These are phyloP conservation scores for Sanderia malayensis DNA, from an alignment of 30 jellyfish, hydroid and myxozoan genomes.

Conservation along the genomic window DNA sequence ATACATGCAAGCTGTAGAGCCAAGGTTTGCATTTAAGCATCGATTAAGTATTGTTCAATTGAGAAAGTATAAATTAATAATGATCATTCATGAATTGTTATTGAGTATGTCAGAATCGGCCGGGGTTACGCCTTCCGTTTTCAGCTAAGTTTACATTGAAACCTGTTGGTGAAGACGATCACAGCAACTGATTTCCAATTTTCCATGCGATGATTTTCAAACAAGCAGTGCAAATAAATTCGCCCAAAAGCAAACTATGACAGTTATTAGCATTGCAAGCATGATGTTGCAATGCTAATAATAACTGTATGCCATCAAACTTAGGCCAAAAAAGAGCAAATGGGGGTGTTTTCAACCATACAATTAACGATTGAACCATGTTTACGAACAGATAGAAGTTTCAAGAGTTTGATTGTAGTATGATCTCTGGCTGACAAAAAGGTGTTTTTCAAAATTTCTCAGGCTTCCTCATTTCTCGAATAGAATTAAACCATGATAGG, in stretches of 20 bases:
- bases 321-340: too few species aligned
- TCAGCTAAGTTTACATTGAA: neutral
- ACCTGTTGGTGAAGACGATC: neutral
- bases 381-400: too few species aligned
- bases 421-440: too few species aligned
- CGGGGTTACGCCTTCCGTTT: neutral
- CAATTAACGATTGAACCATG: too few species aligned
- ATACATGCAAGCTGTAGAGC: neutral
- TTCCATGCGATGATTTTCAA: neutral
- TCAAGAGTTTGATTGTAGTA: too few species aligned
- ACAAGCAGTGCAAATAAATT: conserved; percentile 3
- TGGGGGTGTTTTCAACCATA: too few species aligned
- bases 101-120: neutral
- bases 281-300: neutral
- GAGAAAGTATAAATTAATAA: neutral
- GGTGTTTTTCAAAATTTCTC: too few species aligned
- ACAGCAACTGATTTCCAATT: neutral
- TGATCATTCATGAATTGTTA: neutral
- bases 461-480: too few species aligned
- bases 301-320: too few species aligned
- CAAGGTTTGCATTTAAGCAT: conserved; percentile 1
- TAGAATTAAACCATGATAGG: too few species aligned
- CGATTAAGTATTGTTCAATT: too few species aligned
- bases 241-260: neutral
- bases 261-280: neutral